Evolutionary conservation across 2,888 invertebrate species (phyloP), one percentile per base, ranked within the genome.

Genomic region (Xylota segnis): DNA sequence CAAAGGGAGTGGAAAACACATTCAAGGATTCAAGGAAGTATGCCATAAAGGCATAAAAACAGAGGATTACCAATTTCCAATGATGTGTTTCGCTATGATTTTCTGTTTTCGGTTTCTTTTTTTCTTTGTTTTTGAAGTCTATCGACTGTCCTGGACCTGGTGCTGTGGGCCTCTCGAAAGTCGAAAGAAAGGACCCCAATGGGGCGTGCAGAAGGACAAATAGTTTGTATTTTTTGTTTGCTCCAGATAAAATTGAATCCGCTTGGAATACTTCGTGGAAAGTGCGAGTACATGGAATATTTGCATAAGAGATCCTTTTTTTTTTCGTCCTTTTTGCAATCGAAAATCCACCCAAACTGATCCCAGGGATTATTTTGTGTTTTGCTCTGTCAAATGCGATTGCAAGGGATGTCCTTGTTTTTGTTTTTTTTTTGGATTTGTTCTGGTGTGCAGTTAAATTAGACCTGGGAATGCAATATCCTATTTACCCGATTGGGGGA

Each of bases 41-140:
- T 50, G 47, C 71, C 47, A 59, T 71, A 59, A 63, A 45, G 47
- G 16, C 63, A 63, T 47, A 45, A 71, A 71, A 71, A 34, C 70
- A 34, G 23, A 71, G 59, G 71, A 71, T 59, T 71, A 71, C 59
- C 71, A 59, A 71, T 71, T 59, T 47, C 59, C 65, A 65, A 50
- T 71, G 47, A 58, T 71, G 58, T 58, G 37, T 50, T 59, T 59
- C 50, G 50, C 50, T 50, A 50, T 50, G 50, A 50, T 50, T 34
- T 1, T 50, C 3, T 23, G 3, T n/a, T n/a, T n/a, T 50, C 10
- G 23, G 23, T 23, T n/a, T 40, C 4, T 47, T 32, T 65, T 45
- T n/a, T 40, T 6, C 32, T 32, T 65, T 45, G 14, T 16, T 59
- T 59, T 27, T 50, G 47, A 59, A 70, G 43, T 58, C 43, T 14